These are phyloP conservation scores for Podarcis cretensis DNA, from an alignment of 2,113 vertebrate species.

Conservation along the genomic window DNA sequence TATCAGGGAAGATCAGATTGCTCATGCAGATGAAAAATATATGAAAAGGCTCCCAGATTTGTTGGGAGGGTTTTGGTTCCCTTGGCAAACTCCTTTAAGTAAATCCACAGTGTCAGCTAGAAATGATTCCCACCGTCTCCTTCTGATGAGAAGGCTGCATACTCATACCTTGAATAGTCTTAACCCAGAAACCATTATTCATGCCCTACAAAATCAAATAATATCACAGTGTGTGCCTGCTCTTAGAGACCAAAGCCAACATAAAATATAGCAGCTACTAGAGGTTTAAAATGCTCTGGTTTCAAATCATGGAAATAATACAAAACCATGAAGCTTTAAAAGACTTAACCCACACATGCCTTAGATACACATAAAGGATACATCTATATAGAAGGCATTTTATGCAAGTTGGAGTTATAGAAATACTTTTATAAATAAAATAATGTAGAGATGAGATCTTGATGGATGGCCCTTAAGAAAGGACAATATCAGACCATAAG, in stretches of 20 bases:
- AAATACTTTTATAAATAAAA: not conserved
- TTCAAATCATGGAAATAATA: not conserved
- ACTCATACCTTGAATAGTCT: not conserved
- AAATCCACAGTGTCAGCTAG: not conserved
- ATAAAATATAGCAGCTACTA: not conserved
- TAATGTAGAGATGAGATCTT: not conserved
- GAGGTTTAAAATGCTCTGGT: not conserved
- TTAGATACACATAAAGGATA: not conserved
- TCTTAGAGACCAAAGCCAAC: not conserved
- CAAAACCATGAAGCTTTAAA: not conserved
- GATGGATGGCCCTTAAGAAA: not conserved
- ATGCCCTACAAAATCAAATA: not conserved
- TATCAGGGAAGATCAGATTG: not conserved
- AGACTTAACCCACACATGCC: not conserved
- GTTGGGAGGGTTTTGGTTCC: not conserved
- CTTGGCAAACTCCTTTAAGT: not conserved
- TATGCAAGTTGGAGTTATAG: too few relatives aligned
- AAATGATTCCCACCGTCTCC: not conserved
- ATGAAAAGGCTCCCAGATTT: not conserved
- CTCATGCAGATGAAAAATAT: not conserved
- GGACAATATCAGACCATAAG: not conserved
- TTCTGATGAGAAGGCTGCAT: not conserved
- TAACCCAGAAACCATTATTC: not conserved
- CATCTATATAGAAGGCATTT: too few relatives aligned
- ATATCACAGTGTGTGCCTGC: not conserved